These are phyloP conservation scores for Pontoporia blainvillei DNA, from an alignment of 2,113 vertebrate genomes.

Conservation along the genomic window DNA sequence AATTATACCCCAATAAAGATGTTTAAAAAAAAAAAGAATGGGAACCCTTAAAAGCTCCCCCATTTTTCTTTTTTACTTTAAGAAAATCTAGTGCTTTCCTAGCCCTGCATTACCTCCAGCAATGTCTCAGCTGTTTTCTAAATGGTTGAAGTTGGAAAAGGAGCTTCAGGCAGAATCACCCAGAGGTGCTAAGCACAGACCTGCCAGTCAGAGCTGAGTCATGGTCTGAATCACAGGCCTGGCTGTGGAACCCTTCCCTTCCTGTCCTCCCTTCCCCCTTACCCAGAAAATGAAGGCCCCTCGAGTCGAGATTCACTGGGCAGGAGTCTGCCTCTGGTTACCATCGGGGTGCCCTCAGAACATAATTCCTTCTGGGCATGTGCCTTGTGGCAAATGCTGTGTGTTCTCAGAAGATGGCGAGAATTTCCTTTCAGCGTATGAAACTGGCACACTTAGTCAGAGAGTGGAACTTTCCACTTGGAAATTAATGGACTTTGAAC, in stretches of 20 bases:
- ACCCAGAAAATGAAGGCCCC: background rate
- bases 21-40: background rate
- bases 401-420: background rate
- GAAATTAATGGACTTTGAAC: background rate
- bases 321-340: background rate
- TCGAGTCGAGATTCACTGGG: background rate
- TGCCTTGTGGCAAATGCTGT: accelerated
- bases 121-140: background rate
- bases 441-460: background rate
- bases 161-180: background rate
- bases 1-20: too few relatives aligned
- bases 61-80: background rate
- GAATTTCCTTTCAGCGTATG: background rate
- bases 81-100: background rate
- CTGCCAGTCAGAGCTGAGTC: constrained; percentile 59
- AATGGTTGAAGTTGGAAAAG: background rate
- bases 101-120: background rate
- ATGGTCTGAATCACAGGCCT: background rate
- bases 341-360: background rate
- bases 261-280: background rate
- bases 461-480: background rate
- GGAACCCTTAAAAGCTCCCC: background rate
- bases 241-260: background rate
- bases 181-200: background rate
- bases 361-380: accelerated